Evolutionary conservation across 2,113 vertebrate species (phyloP).

Genomic region (Lates calcarifer): DNA sequence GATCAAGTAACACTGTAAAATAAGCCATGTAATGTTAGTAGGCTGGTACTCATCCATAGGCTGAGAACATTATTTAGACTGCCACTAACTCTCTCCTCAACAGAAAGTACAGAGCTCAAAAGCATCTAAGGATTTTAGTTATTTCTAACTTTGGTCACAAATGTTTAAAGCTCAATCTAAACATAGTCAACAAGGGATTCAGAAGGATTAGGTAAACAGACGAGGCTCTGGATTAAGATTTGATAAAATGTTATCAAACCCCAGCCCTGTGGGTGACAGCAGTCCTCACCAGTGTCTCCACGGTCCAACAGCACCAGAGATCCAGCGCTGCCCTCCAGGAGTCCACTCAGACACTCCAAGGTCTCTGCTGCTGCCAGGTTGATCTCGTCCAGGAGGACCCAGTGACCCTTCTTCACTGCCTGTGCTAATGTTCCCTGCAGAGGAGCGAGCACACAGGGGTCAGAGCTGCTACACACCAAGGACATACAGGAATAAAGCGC

Average conservation of each 20-base stretch:
- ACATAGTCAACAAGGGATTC: neutral
- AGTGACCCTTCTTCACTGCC: constrained; percentile 96
- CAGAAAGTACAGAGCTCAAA: neutral
- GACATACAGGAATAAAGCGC: neutral
- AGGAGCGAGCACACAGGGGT: constrained; percentile 36
- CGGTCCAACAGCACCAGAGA: constrained; percentile 95
- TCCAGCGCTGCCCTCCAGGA: constrained; percentile 92
- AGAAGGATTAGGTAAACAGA: neutral
- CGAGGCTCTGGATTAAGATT: neutral
- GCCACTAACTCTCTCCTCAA: too few species aligned
- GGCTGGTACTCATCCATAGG: too few species aligned
- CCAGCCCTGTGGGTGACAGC: neutral
- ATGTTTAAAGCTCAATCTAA: too few species aligned
- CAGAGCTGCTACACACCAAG: neutral
- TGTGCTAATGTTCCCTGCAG: constrained; percentile 92
- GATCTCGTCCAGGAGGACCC: constrained; percentile 98
- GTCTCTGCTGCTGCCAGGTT: constrained; percentile 97
- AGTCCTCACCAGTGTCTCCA: constrained; percentile 92
- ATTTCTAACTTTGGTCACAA: too few species aligned
- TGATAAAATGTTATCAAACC: neutral
- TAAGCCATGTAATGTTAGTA: too few species aligned
- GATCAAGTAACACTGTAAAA: too few species aligned
- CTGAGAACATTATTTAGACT: too few species aligned
- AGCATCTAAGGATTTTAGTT: too few species aligned
- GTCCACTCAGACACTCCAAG: constrained; percentile 95